Conservation (phyloP, 2,797 vertebrate genomes). For the Siniperca obscura region DNA sequence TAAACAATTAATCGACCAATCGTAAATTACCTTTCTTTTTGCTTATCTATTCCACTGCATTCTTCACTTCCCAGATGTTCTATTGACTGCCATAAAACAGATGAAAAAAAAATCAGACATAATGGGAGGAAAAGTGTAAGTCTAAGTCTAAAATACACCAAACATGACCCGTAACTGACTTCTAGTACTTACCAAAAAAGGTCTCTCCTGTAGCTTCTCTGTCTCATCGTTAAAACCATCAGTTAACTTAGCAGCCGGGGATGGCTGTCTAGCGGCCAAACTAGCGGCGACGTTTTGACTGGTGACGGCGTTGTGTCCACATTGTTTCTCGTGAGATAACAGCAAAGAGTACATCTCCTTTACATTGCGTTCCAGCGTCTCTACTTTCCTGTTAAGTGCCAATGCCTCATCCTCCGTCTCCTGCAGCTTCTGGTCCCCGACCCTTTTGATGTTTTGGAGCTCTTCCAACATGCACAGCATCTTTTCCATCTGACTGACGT, state of each 20-base stretch:
- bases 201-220: slow-evolving; percentile 74
- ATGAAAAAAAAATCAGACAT: slow-evolving; percentile 12
- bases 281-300: slow-evolving; percentile 17
- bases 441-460: slow-evolving; percentile 82
- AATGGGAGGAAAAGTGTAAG: background rate
- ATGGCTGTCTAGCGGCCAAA: slow-evolving; percentile 60
- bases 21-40: slow-evolving; percentile 80
- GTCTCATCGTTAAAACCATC: slow-evolving; percentile 46
- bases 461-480: slow-evolving; percentile 84
- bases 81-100: slow-evolving; percentile 72
- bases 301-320: slow-evolving; percentile 59
- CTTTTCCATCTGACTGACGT: slow-evolving; percentile 81
- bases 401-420: slow-evolving; percentile 79
- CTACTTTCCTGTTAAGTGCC: slow-evolving; percentile 79
- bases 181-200: slow-evolving; percentile 81
- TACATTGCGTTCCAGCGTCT: slow-evolving; percentile 74
- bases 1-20: background rate
- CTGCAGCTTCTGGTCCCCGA: slow-evolving; percentile 82
- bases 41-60: slow-evolving; percentile 73
- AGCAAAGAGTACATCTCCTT: slow-evolving; percentile 78
- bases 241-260: slow-evolving; percentile 66
- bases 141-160: background rate
- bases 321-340: slow-evolving; percentile 67
- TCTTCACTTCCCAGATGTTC: slow-evolving; percentile 75
- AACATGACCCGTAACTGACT: background rate